These are phyloP conservation scores for Eupsilia transversa DNA, from an alignment of 2,888 invertebrate genomes.

Conservation along the genomic window DNA sequence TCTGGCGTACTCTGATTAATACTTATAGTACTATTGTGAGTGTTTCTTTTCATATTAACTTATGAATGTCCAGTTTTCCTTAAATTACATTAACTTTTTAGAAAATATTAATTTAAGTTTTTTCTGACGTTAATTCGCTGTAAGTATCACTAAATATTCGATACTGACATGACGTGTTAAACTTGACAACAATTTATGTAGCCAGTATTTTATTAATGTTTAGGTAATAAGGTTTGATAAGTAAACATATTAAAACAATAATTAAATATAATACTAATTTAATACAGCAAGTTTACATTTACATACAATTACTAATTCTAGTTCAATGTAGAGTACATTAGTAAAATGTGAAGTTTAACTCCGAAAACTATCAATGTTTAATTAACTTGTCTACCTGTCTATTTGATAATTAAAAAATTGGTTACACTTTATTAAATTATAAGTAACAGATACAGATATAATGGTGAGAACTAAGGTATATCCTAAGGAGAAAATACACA, in stretches of 20 bases:
- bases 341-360: slow-evolving; percentile 85
- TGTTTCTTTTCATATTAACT: slow-evolving; percentile 78
- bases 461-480: slow-evolving; percentile 77
- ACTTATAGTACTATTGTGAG: slow-evolving; percentile 70
- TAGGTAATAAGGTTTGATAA: not conserved
- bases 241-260: slow-evolving; percentile 45
- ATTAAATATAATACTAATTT: slow-evolving; percentile 84
- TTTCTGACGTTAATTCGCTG: slow-evolving; percentile 31
- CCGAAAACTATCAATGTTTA: slow-evolving; percentile 75
- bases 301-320: slow-evolving; percentile 81
- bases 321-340: slow-evolving; percentile 66
- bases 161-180: slow-evolving; percentile 34
- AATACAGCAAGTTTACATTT: slow-evolving; percentile 87
- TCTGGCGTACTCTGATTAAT: slow-evolving; percentile 71
- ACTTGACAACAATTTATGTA: slow-evolving; percentile 12
- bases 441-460: slow-evolving; percentile 71
- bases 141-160: slow-evolving; percentile 21
- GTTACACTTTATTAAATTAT: slow-evolving; percentile 67
- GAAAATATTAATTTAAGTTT: slow-evolving; percentile 37
- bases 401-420: slow-evolving; percentile 64
- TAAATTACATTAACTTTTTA: slow-evolving; percentile 73
- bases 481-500: slow-evolving; percentile 68
- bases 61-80: slow-evolving; percentile 62
- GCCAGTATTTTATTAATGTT: slow-evolving; percentile 41
- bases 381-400: slow-evolving; percentile 70